A percentile compares a stretch with the other conserved stretches of the same genome.
phyloP scores from a whole-genome alignment of 1,140 invertebrate species.

The Xylocopa sonorina region DNA sequence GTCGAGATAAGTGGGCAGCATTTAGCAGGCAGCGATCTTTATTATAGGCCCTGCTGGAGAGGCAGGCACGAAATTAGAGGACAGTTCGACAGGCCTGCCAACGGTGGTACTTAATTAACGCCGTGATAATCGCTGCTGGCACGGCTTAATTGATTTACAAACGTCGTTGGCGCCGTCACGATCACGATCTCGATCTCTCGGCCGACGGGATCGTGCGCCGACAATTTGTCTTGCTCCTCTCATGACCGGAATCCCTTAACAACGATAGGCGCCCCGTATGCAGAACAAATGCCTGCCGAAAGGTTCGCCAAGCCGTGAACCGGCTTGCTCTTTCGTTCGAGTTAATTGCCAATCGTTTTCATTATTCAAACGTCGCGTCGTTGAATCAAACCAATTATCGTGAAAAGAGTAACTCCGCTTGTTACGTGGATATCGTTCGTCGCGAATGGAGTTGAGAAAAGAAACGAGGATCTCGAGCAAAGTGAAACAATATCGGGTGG shows the following conservation, averaged over 20 bases:
- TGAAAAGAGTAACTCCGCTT: too few relatives aligned
- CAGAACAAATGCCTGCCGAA: neutral
- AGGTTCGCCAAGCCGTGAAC: neutral
- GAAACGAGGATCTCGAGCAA: too few relatives aligned
- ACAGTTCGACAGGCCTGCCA: conserved; percentile 61
- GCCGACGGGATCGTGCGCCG: conserved; percentile 63
- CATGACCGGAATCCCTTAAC: conserved; percentile 43
- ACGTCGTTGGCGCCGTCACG: conserved; percentile 64
- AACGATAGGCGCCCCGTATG: conserved; percentile 18
- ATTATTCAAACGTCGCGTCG: neutral
- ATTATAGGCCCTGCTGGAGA: conserved; percentile 58
- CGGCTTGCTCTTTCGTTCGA: too few relatives aligned
- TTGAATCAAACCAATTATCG: too few relatives aligned
- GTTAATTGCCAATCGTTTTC: too few relatives aligned
- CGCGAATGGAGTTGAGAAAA: too few relatives aligned
- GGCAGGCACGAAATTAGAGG: conserved; percentile 66
- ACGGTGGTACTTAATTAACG: conserved; percentile 66
- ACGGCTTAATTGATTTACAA: conserved; percentile 76
- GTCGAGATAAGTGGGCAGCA: conserved; percentile 31
- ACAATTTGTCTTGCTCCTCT: conserved; percentile 66
- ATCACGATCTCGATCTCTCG: conserved; percentile 67
- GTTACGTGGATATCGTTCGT: too few relatives aligned
- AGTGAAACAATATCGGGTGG: too few relatives aligned
- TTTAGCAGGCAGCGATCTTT: conserved; percentile 48
- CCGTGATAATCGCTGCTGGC: conserved; percentile 48